A percentile compares a stretch with the other conserved stretches of the same genome.
Conservation (phyloP, 2,113 vertebrate species). For the Sarotherodon lohbergeri region DNA sequence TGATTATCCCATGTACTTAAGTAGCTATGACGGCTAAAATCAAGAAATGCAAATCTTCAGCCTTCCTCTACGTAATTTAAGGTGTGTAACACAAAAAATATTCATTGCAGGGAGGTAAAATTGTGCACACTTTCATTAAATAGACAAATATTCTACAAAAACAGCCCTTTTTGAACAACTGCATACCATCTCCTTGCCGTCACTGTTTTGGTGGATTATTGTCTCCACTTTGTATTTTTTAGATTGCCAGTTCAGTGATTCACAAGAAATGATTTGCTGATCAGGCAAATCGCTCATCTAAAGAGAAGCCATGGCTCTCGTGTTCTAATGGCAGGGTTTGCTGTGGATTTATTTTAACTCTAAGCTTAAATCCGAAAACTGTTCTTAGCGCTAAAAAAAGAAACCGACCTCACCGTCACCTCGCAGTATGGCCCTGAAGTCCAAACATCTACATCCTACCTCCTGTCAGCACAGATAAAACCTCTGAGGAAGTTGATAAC, state of each 20-base stretch:
- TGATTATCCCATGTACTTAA: neutral
- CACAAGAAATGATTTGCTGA: neutral
- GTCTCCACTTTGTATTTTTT: neutral
- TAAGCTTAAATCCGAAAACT: neutral
- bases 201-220: neutral
- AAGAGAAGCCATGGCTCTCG: rapidly evolving
- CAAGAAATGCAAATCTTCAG: neutral
- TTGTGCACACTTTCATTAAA: neutral
- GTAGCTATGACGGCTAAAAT: neutral
- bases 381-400: neutral
- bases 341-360: neutral
- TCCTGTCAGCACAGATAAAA: neutral
- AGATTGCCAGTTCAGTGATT: neutral
- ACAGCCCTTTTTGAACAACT: neutral
- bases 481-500: neutral
- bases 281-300: neutral
- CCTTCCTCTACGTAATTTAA: neutral
- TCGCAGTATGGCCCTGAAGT: neutral
- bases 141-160: neutral
- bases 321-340: rapidly evolving
- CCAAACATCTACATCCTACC: neutral
- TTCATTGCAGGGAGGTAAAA: neutral
- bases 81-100: neutral
- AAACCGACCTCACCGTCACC: neutral
- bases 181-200: neutral